phyloP scores from a whole-genome alignment of 2,888 invertebrate species.

The Coenonympha arcania region DNA sequence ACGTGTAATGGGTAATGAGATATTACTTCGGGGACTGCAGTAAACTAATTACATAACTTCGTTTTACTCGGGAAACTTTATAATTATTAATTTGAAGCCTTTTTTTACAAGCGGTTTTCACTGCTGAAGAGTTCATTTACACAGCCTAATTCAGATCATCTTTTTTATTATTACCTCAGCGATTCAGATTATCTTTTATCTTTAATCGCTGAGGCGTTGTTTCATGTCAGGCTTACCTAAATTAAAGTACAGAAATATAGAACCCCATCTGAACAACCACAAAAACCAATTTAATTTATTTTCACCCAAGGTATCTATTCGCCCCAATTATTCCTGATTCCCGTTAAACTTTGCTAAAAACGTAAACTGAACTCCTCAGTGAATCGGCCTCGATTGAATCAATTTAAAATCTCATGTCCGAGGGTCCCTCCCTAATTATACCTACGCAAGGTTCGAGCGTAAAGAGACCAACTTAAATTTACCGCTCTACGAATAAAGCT shows the following conservation, averaged over 20 bases:
- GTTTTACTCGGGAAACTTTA: conserved; percentile 1
- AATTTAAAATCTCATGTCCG: conserved; percentile 70
- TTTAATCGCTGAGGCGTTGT: no score
- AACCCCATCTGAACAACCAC: neutral
- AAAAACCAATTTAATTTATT: conserved; percentile 24
- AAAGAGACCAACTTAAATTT: conserved; percentile 52
- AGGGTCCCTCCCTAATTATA: conserved; percentile 71
- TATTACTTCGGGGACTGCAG: neutral
- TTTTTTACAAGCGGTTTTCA: neutral
- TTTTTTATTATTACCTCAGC: no score
- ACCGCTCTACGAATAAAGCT: conserved; percentile 31
- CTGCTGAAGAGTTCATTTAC: no score
- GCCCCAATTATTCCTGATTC: conserved; percentile 56
- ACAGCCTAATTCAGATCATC: no score
- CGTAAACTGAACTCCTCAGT: conserved; percentile 45
- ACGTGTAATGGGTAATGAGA: conserved; percentile 5
- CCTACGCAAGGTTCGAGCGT: conserved; percentile 61
- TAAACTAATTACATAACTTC: conserved; percentile 6
- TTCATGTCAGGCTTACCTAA: neutral
- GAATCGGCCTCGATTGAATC: conserved; percentile 69
- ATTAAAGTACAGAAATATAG: neutral
- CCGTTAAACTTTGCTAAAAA: conserved; percentile 40
- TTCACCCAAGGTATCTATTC: conserved; percentile 26
- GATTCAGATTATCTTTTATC: no score
- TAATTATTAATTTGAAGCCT: neutral